phyloP scores from a whole-genome alignment of 2,797 vertebrate species.

The Chrysocyon brachyurus region DNA sequence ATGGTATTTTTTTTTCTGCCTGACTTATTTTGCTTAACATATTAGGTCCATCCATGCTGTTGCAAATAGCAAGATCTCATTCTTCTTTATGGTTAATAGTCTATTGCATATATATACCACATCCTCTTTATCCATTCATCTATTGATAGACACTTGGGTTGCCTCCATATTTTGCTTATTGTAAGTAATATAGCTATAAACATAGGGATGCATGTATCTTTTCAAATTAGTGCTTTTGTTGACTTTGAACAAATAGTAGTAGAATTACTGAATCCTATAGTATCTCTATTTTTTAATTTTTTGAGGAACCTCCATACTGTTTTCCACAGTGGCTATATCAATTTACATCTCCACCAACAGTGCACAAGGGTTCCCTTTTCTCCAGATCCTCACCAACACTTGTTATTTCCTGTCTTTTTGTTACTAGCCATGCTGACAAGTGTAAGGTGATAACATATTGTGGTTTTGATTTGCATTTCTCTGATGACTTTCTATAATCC shows the following conservation, averaged over 20 bases:
- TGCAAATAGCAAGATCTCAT: neutral
- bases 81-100: neutral
- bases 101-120: neutral
- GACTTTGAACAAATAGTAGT: neutral
- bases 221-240: neutral
- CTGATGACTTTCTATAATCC: neutral
- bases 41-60: neutral
- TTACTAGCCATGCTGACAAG: neutral
- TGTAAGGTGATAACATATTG: neutral
- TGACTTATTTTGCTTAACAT: neutral
- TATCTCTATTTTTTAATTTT: neutral
- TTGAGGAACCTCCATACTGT: neutral
- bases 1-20: neutral
- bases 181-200: neutral
- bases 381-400: neutral
- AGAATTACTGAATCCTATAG: neutral
- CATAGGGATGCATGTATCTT: neutral
- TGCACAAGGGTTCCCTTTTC: neutral
- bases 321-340: neutral
- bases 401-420: neutral
- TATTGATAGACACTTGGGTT: neutral
- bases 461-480: neutral
- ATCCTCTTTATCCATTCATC: neutral
- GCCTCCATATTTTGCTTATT: neutral
- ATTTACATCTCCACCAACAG: neutral